Evolutionary conservation across 1,140 invertebrate species (phyloP).

Genomic region (Papilio helenus): DNA sequence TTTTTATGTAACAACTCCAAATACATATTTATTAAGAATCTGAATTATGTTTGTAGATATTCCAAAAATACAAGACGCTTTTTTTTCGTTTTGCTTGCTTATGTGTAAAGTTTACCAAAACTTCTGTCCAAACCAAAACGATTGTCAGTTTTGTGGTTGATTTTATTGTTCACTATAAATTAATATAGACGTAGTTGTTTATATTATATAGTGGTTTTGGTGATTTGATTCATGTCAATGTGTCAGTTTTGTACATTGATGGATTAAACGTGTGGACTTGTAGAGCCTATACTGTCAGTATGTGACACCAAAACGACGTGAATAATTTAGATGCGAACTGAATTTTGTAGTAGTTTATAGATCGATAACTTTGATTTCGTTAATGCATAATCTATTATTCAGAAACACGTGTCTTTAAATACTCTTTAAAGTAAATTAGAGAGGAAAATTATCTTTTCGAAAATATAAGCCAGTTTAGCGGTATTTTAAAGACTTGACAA

Average conservation of each 20-base stretch:
- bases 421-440: too few relatives aligned
- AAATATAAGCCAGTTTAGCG: too few relatives aligned
- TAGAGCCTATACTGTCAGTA: neutral
- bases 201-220: neutral
- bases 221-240: neutral
- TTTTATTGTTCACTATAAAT: neutral
- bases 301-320: neutral
- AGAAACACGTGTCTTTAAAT: too few relatives aligned
- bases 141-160: neutral
- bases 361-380: too few relatives aligned
- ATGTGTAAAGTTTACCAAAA: neutral
- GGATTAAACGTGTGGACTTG: slow-evolving; percentile 1
- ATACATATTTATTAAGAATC: neutral
- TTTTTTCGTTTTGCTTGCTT: too few relatives aligned
- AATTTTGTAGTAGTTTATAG: slow-evolving; percentile 32
- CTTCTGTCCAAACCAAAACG: too few relatives aligned
- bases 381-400: too few relatives aligned
- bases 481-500: too few relatives aligned
- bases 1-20: neutral
- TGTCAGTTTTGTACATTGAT: slow-evolving; percentile 24
- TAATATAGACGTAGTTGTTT: neutral
- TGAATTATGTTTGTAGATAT: neutral
- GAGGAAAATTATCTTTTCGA: too few relatives aligned
- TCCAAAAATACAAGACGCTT: too few relatives aligned
- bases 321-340: neutral